Evolutionary conservation across 2,888 invertebrate species (phyloP), one percentile per base, ranked within the genome.

Genomic region (Thecocarcelia acutangulata): DNA sequence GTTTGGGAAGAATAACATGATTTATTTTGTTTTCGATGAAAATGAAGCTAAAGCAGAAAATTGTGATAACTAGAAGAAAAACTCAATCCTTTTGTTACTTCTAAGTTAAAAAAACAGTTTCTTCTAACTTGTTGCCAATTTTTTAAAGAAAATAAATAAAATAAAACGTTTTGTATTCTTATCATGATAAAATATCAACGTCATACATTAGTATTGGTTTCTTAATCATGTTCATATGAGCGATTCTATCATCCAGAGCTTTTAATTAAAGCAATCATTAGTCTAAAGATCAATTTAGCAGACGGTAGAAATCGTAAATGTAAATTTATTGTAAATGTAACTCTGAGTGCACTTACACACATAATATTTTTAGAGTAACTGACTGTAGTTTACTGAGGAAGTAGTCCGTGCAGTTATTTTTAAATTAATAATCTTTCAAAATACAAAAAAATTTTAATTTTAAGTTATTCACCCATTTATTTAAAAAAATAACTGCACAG

Each of bases 111-210:
- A 28, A 11, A 37, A 50, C 58, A 58, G n/a, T 54, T 68, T 59
- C 59, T 4, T 44, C 3, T 59, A 68, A 58, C 66, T 68, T 68
- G 42, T 68, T 61, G 6, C 11, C 56, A 44, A 12, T 24, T 58
- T 12, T 50, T 40, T 2, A 28, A 9, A 33, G 15, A 63, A 46
- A 44, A 46, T 33, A 8, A 33, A 5, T 37, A 33, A 50, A 8
- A 56, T 54, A 17, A 48, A 48, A 64, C 15, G 21, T 40, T 80
- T 28, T 52, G 11, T 44, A 52, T 73, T 68, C 69, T 69, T 74
- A 76, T 77, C 68, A 74, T 74, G 50, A 50, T 64, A 68, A 61
- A 56, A 70, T 77, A 54, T 52, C 61, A 68, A 13, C 44, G 46
- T 63, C 46, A 64, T 46, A 19, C 40, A 77, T 63, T 58, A 54